phyloP scores from a whole-genome alignment of 2,113 vertebrate species.

The Ploceus nigricollis region DNA sequence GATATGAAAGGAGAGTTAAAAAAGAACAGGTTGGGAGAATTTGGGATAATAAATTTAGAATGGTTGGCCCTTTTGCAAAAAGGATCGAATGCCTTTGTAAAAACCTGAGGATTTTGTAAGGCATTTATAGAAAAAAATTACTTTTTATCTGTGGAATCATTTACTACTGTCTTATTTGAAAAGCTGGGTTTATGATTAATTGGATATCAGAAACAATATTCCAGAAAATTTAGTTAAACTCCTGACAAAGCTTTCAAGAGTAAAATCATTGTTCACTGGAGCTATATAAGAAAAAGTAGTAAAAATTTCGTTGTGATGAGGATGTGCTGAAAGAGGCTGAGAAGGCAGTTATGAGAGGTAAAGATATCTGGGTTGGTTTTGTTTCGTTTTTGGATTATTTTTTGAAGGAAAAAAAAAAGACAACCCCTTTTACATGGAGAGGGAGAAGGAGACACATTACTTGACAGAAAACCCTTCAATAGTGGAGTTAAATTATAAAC shows the following conservation, averaged over 20 bases:
- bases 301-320: neutral
- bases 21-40: neutral
- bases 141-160: neutral
- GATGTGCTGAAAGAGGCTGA: neutral
- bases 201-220: neutral
- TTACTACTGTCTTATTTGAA: neutral
- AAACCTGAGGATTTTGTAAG: neutral
- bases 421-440: neutral
- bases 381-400: neutral
- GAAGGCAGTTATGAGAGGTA: neutral
- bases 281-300: neutral
- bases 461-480: neutral
- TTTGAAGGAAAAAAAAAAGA: too few relatives aligned
- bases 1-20: neutral
- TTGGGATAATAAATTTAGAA: neutral
- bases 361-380: neutral
- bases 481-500: neutral
- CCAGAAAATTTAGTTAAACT: neutral
- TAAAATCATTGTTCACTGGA: neutral
- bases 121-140: neutral
- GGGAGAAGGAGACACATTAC: neutral
- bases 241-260: neutral
- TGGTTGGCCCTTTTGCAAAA: neutral
- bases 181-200: neutral
- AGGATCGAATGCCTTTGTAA: accelerated